Evolutionary conservation across 2,797 vertebrate species (phyloP), one percentile per base, ranked within the genome.

Genomic region (Intellagama lesueurii): DNA sequence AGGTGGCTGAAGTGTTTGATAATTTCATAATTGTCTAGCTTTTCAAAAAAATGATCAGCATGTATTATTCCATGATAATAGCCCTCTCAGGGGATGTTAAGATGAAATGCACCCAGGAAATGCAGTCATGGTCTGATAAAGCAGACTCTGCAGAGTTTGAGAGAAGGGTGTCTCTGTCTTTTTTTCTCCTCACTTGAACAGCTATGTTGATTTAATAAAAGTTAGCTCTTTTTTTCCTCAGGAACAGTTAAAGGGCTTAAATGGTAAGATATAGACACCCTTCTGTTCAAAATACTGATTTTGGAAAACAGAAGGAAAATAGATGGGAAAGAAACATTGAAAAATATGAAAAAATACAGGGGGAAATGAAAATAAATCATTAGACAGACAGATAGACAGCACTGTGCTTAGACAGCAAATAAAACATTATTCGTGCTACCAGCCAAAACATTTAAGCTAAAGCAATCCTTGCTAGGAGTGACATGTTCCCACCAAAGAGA

Each of bases 21-120:
- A 91, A 92, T 94, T 91, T 90, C 92, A 87, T 92, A 92, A 93
- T 84, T 90, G 47, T n/a, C 85, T 87, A 78, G 72, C 88, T 88
- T 83, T 83, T 83, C 82, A 89, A 88, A 78, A 64, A 64, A 64
- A 56, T 75, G 76, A 40, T 9, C 47, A 64, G 69, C 40, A 60
- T 19, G 40, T 2, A 52, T 93, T 86, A 73, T 60, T 93, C 84
- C 49, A n/a, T 82, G 84, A 8, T 5, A 77, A 52, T 32, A 68
- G 47, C 40, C 72, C 52, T 3, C 88, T 76, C 89, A 40, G 9
- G 76, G 79, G 17, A 17, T 40, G 2, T 85, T 89, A 60, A 7
- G 30, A 81, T 88, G 82, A 7, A 90, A 56, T 76, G 75, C 68
- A 40, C 69, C 82, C 68, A 68, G 87, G 68, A 68, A 91, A 89